A percentile compares a stretch with the other conserved stretches of the same genome.
phyloP scores from a whole-genome alignment of 2,888 invertebrate species.

The Rotaria sp. region DNA sequence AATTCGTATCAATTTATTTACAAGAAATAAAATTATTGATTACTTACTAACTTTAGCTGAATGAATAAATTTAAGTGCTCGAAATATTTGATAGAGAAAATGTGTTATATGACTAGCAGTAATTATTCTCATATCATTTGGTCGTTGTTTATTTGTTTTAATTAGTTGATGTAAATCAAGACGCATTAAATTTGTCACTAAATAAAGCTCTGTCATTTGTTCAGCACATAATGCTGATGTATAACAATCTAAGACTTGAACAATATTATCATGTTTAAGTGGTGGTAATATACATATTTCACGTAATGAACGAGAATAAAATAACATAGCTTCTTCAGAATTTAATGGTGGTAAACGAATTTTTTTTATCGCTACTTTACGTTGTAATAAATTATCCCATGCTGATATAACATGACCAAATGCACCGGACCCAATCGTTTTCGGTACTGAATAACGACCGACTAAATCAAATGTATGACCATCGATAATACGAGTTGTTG shows the following conservation, averaged over 20 bases:
- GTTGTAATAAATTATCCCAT: slow-evolving; percentile 12
- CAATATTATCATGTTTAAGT: slow-evolving; percentile 43
- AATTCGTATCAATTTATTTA: slow-evolving; percentile 48
- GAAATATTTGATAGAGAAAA: slow-evolving; percentile 43
- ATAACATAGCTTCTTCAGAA: not conserved
- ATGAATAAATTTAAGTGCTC: slow-evolving; percentile 44
- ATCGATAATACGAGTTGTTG: not conserved
- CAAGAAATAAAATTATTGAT: not conserved
- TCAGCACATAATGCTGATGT: slow-evolving; percentile 42
- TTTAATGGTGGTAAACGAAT: slow-evolving; percentile 32
- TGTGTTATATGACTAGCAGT: slow-evolving; percentile 42
- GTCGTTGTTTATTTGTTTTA: slow-evolving; percentile 24
- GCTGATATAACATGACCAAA: slow-evolving; percentile 35
- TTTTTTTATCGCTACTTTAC: slow-evolving; percentile 41
- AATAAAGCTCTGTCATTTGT: slow-evolving; percentile 36
- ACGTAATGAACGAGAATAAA: slow-evolving; percentile 38
- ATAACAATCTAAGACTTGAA: slow-evolving; percentile 46
- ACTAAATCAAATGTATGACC: not conserved
- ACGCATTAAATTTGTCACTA: slow-evolving; percentile 43
- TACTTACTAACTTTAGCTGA: slow-evolving; percentile 43
- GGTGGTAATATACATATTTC: slow-evolving; percentile 41
- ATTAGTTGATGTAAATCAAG: slow-evolving; percentile 42
- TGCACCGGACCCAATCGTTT: not conserved
- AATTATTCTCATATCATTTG: slow-evolving; percentile 23
- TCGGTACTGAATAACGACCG: not conserved